A percentile compares a stretch with the other conserved stretches of the same genome.
Conservation (phyloP, 2,113 vertebrate species). For the Oryzias woworae region DNA sequence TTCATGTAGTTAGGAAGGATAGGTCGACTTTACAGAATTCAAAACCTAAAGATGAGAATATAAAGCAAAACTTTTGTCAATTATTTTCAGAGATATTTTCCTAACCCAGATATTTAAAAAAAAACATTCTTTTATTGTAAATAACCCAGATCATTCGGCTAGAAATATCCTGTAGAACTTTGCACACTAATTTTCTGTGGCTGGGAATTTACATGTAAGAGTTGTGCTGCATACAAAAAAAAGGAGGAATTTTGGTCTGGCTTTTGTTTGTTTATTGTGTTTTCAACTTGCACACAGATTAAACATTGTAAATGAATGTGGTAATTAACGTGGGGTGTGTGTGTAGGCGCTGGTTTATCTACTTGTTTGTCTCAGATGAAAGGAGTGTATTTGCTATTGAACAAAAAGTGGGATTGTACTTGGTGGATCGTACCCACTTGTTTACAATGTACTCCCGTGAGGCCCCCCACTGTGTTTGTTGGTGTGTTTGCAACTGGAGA, state of each 20-base stretch:
- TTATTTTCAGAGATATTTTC: slow-evolving; percentile 44
- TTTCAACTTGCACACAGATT: slow-evolving; percentile 69
- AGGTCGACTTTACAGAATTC: slow-evolving; percentile 43
- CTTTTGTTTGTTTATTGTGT: slow-evolving; percentile 77
- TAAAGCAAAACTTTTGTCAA: slow-evolving; percentile 21
- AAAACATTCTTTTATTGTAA: slow-evolving; percentile 62
- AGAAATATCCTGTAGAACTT: slow-evolving; percentile 59
- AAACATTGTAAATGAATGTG: slow-evolving; percentile 76
- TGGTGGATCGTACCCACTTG: slow-evolving; percentile 68
- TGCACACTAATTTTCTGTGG: slow-evolving; percentile 57
- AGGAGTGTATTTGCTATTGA: slow-evolving; percentile 69
- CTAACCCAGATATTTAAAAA: slow-evolving; percentile 66
- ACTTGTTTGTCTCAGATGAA: slow-evolving; percentile 79
- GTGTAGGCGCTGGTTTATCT: slow-evolving; percentile 67
- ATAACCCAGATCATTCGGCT: slow-evolving; percentile 71
- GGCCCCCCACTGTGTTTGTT: slow-evolving; percentile 64
- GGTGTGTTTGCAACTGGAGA: slow-evolving; percentile 64
- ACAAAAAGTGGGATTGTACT: slow-evolving; percentile 74
- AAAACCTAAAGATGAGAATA: slow-evolving; percentile 43
- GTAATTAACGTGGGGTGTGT: slow-evolving; percentile 70
- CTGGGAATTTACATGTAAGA: slow-evolving; percentile 58
- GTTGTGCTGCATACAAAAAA: slow-evolving; percentile 56
- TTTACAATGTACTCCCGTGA: slow-evolving; percentile 73
- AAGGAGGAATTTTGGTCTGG: slow-evolving; percentile 63
- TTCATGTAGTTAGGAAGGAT: slow-evolving; percentile 48